Evolutionary conservation across 1,140 invertebrate species (phyloP), one percentile per base, ranked within the genome.

Genomic region (Neuroterus valhalla): DNA sequence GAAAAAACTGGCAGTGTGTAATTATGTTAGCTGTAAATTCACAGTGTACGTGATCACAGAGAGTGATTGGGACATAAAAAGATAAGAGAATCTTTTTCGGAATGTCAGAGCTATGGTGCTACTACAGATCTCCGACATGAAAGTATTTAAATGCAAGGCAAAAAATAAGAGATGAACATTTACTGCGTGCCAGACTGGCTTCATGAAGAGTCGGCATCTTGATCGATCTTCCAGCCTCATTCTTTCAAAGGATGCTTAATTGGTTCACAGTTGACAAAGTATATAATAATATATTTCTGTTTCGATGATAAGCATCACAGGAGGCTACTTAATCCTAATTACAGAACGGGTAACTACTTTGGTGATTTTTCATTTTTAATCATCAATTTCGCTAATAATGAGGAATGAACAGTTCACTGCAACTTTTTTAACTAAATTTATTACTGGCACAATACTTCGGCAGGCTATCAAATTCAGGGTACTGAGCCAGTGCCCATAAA

Each of bases 201-300:
- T 52, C 23, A 52, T 52, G 23, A 52, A 55, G 55, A 62, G 55
- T 62, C 26, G 55, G 55, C 26, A 62, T 62, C 26, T 62, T 62
- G 55, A 62, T 62, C 55, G 55, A 62, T 62, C 55, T 62, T 52
- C 19, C 50, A 26, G 50, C 50, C 23, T 62, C 55, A 62, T 62
- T 62, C 55, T 62, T 62, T 62, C 4, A 38, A 38, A 38, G 31
- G 31, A 38, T 38, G 6, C 31, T 38, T 38, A 38, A 38, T 38
- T 38, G 31, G 31, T 38, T 38, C 31, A 38, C 31, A 38, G 31
- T 38, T 8, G 5, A 38, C 31, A 38, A 38, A 38, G 31, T 38
- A 38, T 38, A 38, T 5, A 6, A 38, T 38, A 38, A 38, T 8
- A 38, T 38, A 38, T 38, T 38, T 38, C 31, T 38, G 31, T 38